These are phyloP conservation scores for Aleiodes testaceus DNA, from an alignment of 2,888 invertebrate species.

Conservation along the genomic window DNA sequence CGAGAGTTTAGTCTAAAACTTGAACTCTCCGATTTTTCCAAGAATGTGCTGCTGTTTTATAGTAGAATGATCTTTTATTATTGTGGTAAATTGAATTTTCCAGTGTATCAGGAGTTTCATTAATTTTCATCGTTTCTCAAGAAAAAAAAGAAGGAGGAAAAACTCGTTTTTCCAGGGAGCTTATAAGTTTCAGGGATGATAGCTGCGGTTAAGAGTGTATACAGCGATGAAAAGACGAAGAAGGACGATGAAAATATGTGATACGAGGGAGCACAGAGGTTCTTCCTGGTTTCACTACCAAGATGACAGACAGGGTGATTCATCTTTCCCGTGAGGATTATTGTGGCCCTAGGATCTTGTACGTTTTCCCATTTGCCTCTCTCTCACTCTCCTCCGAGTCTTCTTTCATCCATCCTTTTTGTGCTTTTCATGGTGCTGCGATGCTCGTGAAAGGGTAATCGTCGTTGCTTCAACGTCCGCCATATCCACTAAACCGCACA, in stretches of 20 bases:
- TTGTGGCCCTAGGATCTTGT: slow-evolving; percentile 54
- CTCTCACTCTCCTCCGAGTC: not conserved
- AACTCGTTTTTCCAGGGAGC: slow-evolving; percentile 4
- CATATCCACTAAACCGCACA: no score
- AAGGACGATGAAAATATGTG: slow-evolving; percentile 34
- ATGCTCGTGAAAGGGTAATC: slow-evolving; percentile 44
- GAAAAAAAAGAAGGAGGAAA: not conserved
- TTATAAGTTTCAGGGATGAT: slow-evolving; percentile 28
- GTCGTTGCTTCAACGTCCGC: slow-evolving; percentile 20
- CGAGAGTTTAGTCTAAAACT: no score
- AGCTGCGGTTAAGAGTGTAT: slow-evolving; percentile 22
- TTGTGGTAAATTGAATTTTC: slow-evolving; percentile 53
- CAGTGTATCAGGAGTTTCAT: slow-evolving; percentile 42
- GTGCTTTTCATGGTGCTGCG: slow-evolving; percentile 39
- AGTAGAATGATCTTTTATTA: no score
- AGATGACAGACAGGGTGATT: slow-evolving; percentile 62
- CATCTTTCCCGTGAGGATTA: slow-evolving; percentile 63
- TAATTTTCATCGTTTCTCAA: slow-evolving; percentile 43
- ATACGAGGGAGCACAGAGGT: slow-evolving; percentile 30
- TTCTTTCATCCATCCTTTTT: slow-evolving; percentile 32
- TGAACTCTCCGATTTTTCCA: no score
- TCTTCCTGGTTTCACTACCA: slow-evolving; percentile 21
- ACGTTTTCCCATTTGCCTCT: slow-evolving; percentile 15
- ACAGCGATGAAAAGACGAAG: slow-evolving; percentile 27
- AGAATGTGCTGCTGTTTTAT: slow-evolving; percentile 31